Evolutionary conservation across 64 coral and sea anemone genomes (phyloP).

Genomic region (Platygyra sinensis): DNA sequence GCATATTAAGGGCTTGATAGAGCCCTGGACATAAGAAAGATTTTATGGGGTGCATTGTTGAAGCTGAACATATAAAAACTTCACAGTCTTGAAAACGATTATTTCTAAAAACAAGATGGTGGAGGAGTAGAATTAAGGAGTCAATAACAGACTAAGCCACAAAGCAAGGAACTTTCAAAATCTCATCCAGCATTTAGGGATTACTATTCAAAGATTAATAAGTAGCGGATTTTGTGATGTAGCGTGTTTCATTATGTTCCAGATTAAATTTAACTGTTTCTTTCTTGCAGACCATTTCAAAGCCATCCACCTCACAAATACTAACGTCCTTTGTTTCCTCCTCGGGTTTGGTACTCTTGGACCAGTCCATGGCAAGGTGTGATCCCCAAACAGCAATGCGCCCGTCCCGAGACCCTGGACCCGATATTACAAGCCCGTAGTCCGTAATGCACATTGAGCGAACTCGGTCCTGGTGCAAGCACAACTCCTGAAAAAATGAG

Average conservation of each 20-base stretch:
- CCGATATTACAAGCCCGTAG: slow-evolving; percentile 62
- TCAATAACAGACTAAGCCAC: too few relatives aligned
- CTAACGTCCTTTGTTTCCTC: neutral
- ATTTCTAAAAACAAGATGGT: too few relatives aligned
- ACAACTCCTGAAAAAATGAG: slow-evolving; percentile 61
- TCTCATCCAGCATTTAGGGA: too few relatives aligned
- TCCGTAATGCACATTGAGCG: slow-evolving; percentile 90
- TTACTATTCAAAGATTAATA: too few relatives aligned
- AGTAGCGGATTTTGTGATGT: neutral
- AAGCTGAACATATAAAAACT: too few relatives aligned
- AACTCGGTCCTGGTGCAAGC: slow-evolving; percentile 81
- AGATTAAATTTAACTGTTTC: neutral
- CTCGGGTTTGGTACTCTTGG: neutral
- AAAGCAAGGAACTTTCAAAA: too few relatives aligned
- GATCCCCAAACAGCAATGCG: slow-evolving; percentile 89
- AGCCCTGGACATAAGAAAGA: too few relatives aligned
- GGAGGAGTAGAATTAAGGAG: too few relatives aligned
- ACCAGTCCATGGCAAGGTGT: slow-evolving; percentile 5
- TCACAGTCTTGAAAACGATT: too few relatives aligned
- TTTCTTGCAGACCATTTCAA: neutral
- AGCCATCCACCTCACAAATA: slow-evolving; percentile 1
- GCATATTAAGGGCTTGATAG: too few relatives aligned
- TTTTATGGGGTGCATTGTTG: too few relatives aligned
- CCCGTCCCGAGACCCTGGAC: slow-evolving; percentile 90
- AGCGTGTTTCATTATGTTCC: neutral